phyloP scores from a whole-genome alignment of 2,888 invertebrate genomes.

The Nomada flava region DNA sequence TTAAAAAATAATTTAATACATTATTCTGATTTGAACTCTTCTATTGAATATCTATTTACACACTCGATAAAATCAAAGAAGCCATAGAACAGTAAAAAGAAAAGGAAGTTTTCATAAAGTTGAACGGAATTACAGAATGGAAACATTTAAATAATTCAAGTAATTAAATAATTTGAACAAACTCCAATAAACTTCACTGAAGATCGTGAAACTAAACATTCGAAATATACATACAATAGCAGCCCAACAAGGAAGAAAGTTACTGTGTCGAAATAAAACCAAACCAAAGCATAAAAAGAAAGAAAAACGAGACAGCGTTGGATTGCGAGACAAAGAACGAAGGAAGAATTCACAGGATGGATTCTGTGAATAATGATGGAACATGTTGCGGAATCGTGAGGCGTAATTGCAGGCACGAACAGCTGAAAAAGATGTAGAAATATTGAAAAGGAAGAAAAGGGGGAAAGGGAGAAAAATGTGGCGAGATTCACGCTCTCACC shows the following conservation, averaged over 20 bases:
- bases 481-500: constrained; percentile 49
- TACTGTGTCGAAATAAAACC: background rate
- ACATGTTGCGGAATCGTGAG: constrained; percentile 34
- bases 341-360: constrained; percentile 5
- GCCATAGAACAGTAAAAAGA: background rate
- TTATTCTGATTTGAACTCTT: no score
- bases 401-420: constrained; percentile 17
- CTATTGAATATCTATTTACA: no score
- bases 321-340: constrained; percentile 20
- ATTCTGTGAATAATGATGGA: constrained; percentile 25
- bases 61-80: no score
- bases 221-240: no score
- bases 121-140: background rate
- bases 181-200: no score
- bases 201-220: no score
- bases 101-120: background rate
- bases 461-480: background rate
- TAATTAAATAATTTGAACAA: no score
- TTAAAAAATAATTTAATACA: no score
- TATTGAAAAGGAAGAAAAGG: constrained; percentile 26
- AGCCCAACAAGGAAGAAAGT: no score
- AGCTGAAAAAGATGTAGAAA: constrained; percentile 12
- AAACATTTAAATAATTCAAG: no score
- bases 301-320: background rate
- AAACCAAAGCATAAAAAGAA: background rate